These are phyloP conservation scores for Sitodiplosis mosellana DNA, from an alignment of 1,140 invertebrate genomes.

Conservation along the genomic window DNA sequence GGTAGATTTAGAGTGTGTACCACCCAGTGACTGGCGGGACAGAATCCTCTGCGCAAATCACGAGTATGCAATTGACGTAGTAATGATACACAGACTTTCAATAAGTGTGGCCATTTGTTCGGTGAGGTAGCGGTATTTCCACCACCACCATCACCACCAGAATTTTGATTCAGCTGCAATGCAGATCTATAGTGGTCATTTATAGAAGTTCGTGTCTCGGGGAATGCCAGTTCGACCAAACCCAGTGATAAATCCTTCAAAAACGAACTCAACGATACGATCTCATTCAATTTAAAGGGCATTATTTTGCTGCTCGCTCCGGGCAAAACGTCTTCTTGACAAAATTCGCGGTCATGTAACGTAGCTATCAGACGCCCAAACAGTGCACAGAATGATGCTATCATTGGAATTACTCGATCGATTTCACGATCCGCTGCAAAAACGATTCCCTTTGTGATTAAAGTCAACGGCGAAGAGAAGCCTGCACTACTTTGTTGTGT, in stretches of 20 bases:
- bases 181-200: slow-evolving; percentile 24
- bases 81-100: slow-evolving; percentile 40
- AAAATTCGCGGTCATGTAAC: slow-evolving; percentile 76
- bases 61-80: slow-evolving; percentile 63
- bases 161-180: slow-evolving; percentile 18
- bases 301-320: slow-evolving; percentile 15
- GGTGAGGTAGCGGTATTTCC: slow-evolving; percentile 23
- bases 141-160: slow-evolving; percentile 14
- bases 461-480: slow-evolving; percentile 18
- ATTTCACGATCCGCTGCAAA: slow-evolving; percentile 38
- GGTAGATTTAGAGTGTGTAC: slow-evolving; percentile 45
- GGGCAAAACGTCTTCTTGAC: slow-evolving; percentile 25
- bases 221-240: slow-evolving; percentile 77
- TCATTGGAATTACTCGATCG: slow-evolving; percentile 50
- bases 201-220: slow-evolving; percentile 47
- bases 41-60: slow-evolving; percentile 57
- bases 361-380: slow-evolving; percentile 69
- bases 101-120: slow-evolving; percentile 33
- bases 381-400: slow-evolving; percentile 71
- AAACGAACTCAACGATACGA: slow-evolving; percentile 45
- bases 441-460: slow-evolving; percentile 20
- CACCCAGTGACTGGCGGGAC: slow-evolving; percentile 60
- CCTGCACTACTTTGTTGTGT: slow-evolving; percentile 26
- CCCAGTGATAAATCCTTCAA: slow-evolving; percentile 70
- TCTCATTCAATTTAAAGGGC: slow-evolving; percentile 22